Conservation (phyloP, 1,140 invertebrate genomes). For the Drosophila chauvacae region DNA sequence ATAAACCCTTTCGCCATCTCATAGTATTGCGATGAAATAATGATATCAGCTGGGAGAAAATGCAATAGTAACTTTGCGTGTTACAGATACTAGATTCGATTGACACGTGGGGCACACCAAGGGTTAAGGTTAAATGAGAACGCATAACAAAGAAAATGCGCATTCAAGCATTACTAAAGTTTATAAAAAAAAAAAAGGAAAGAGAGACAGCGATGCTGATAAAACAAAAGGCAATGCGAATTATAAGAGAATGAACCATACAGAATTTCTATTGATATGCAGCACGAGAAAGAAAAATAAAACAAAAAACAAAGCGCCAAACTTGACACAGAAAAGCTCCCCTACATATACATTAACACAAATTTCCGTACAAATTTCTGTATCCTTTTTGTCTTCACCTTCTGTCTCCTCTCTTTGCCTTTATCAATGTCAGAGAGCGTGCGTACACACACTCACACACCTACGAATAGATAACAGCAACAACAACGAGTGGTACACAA, state of each 20-base stretch:
- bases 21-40: not conserved
- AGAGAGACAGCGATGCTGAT: constrained; percentile 25
- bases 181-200: constrained; percentile 4
- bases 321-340: constrained; percentile 58
- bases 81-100: constrained; percentile 5
- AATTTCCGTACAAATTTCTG: constrained; percentile 58
- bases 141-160: constrained; percentile 54
- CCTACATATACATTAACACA: constrained; percentile 2
- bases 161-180: constrained; percentile 27
- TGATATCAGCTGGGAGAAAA: not conserved
- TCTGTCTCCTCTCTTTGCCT: constrained; percentile 43
- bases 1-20: not conserved
- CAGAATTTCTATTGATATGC: constrained; percentile 29
- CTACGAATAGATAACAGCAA: constrained; percentile 51
- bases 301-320: constrained; percentile 45
- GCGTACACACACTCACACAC: constrained; percentile 45
- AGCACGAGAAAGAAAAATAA: constrained; percentile 4
- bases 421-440: constrained; percentile 78
- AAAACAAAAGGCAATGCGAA: constrained; percentile 48
- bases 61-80: not conserved
- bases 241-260: constrained; percentile 32
- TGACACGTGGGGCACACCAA: constrained; percentile 8
- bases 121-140: constrained; percentile 40
- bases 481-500: constrained; percentile 66
- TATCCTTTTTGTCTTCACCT: constrained; percentile 71